Base-by-base conservation (phyloP, 2,888 invertebrate species). In the Cryptus viduatorius region DNA sequence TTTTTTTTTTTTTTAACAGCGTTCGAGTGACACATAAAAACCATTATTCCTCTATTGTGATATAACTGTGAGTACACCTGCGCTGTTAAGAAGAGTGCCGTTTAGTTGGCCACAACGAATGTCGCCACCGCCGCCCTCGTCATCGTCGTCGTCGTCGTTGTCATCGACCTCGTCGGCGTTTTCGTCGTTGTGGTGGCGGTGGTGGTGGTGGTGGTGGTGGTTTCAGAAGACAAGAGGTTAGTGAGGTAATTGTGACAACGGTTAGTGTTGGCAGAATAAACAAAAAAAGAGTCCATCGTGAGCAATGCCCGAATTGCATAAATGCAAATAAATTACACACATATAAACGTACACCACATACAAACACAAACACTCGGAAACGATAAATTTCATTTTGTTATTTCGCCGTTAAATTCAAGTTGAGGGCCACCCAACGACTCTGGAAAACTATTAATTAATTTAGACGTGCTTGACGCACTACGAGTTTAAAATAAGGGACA, bases 1-100 rank as follows among this genome's bases (percentile, higher is more conserved):
- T 24, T 24, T 69, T 83, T 24, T 8, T 71, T 29, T 72, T 79
- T 72, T 85, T 86, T 88, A 91, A 37, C 88, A 93, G 93, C 93
- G 90, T 94, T 93, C 78, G 93, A 94, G 93, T 94, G 93, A 94
- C 93, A 91, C 90, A 92, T 90, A 90, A 92, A 90, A 88, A 93
- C 88, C 86, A 91, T 91, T 90, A 93, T 93, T 93, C 91, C 92
- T 93, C 91, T 91, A 93, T 92, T 93, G 94, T 93, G 93, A 93
- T 94, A 93, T 92, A 92, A 93, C 89, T 91, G 93, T 94, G 89
- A 93, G 93, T 93, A 89, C 82, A 85, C 67, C 73, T 67, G 80
- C 78, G 83, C 80, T 78, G 69, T 65, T 37, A 76, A 80, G 67
- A 72, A 71, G 50, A 86, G 80, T 69, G 72, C 68, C 46, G 65